These are phyloP conservation scores for Probosciger aterrimus DNA, from an alignment of 2,113 vertebrate genomes.

Conservation along the genomic window DNA sequence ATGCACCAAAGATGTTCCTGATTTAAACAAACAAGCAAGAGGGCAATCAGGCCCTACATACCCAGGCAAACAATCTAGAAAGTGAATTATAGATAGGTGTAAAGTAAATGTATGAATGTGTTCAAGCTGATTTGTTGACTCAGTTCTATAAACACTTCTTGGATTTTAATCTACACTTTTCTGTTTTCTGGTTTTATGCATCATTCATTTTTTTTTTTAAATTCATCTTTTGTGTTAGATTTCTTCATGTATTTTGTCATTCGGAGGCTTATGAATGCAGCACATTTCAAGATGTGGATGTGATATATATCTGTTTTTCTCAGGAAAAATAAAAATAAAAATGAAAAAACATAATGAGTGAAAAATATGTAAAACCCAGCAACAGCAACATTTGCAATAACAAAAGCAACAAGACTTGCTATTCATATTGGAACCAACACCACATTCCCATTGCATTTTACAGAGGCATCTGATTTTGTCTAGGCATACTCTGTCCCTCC, in stretches of 20 bases:
- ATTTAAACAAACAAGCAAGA: slow-evolving; percentile 46
- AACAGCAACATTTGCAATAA: not conserved
- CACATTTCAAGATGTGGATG: slow-evolving; percentile 22
- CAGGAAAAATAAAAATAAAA: slow-evolving; percentile 5
- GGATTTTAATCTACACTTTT: slow-evolving; percentile 53
- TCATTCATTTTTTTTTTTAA: slow-evolving; percentile 9
- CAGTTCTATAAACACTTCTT: slow-evolving; percentile 69
- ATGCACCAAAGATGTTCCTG: not conserved
- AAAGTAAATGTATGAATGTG: slow-evolving; percentile 64
- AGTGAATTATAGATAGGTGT: slow-evolving; percentile 71
- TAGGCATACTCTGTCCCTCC: not conserved
- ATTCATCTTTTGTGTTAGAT: slow-evolving; percentile 43
- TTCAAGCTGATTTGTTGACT: slow-evolving; percentile 64
- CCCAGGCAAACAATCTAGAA: slow-evolving; percentile 63
- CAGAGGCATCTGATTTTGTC: not conserved
- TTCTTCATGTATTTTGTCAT: slow-evolving; percentile 40
- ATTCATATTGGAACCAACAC: not conserved
- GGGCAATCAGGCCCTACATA: slow-evolving; percentile 30
- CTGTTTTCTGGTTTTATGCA: slow-evolving; percentile 35
- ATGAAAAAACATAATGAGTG: not conserved
- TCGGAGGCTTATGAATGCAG: not conserved
- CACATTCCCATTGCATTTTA: not conserved
- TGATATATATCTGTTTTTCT: slow-evolving; percentile 20
- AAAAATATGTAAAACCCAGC: not conserved
- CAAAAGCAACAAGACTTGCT: not conserved